Base-by-base conservation (phyloP, 2,113 vertebrate genomes). In the Brachirus orientalis region DNA sequence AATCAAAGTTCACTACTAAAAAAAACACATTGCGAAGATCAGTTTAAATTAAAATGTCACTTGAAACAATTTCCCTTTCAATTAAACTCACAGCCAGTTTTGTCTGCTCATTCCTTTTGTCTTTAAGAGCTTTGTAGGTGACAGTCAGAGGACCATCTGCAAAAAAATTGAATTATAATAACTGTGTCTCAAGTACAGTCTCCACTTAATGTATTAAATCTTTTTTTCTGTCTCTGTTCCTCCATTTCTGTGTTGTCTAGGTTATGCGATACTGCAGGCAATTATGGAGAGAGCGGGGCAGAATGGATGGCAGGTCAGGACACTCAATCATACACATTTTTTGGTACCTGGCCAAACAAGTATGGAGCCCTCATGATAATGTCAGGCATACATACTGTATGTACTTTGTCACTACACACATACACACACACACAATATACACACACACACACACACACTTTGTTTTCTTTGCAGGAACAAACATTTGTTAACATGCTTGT, bases 281-380 rank as follows among this genome's bases (percentile, higher is more conserved):
- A 98, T 99, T 86, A 99, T 99, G 98, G 98, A 99, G 93, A 95
- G 95, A 93, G 98, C 98, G 4, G 97, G 97, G 86, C 97, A 99
- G 90, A 98, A 99, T 63, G 97, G 96, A 88, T 99, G 98, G 97
- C 96, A 98, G 90, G 97, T 99, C 83, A 97, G 97, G 22, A 94
- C 93, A 76, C 72, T 57, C 68, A 69, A 41, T 68, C 64, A 53
- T 50, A 75, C 11, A 51, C 51, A 8, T 61, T 37, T 48, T 44
- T 18, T 77, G 69, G 77, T 75, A 66, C 70, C 37, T 36, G 41
- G 52, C 57, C 50, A 73, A 63, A 71, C 51, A 50, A 43, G 45
- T 16, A 63, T 18, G 40, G 12, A 46, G 44, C 28, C 36, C 22
- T 50, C 28, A 10, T 40, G 19, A 17, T 57, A 14, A 43, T 14